Conservation (phyloP, 2,888 invertebrate species). For the Amphipoea oculea region DNA sequence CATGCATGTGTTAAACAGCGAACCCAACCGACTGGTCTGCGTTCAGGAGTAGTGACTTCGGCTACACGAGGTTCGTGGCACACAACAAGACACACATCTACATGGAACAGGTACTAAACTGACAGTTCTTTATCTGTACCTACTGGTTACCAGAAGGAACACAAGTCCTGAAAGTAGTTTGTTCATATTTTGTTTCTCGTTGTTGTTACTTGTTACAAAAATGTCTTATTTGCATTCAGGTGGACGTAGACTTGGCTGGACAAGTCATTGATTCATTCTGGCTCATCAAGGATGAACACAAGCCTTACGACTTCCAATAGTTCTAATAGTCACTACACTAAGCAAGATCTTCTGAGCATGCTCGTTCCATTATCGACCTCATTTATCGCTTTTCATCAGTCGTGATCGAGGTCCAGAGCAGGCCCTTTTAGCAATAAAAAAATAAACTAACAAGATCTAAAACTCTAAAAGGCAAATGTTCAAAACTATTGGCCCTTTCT, state of each 20-base stretch:
- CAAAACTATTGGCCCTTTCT: background rate
- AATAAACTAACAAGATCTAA: too few relatives aligned
- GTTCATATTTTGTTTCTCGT: background rate
- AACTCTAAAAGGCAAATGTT: background rate
- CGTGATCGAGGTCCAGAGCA: too few relatives aligned
- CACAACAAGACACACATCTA: slow-evolving; percentile 96
- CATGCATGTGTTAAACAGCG: background rate
- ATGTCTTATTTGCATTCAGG: slow-evolving; percentile 14
- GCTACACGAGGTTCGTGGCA: slow-evolving; percentile 96
- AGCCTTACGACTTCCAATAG: slow-evolving; percentile 3
- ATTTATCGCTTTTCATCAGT: too few relatives aligned
- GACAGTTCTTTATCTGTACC: background rate
- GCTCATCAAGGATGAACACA: slow-evolving; percentile 21
- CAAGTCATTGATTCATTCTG: slow-evolving; percentile 23
- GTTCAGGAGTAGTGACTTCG: slow-evolving; percentile 96
- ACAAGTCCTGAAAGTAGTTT: background rate
- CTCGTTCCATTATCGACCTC: too few relatives aligned
- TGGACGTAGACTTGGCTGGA: slow-evolving; percentile 6
- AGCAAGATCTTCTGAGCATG: too few relatives aligned
- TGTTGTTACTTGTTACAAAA: background rate
- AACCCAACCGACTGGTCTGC: slow-evolving; percentile 82
- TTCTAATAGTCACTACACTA: background rate
- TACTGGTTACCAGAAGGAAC: background rate
- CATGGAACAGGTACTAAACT: slow-evolving; percentile 93
- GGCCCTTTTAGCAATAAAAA: too few relatives aligned